Evolutionary conservation across 2,797 vertebrate genomes (phyloP).

Genomic region (Hafferia zeledoni): DNA sequence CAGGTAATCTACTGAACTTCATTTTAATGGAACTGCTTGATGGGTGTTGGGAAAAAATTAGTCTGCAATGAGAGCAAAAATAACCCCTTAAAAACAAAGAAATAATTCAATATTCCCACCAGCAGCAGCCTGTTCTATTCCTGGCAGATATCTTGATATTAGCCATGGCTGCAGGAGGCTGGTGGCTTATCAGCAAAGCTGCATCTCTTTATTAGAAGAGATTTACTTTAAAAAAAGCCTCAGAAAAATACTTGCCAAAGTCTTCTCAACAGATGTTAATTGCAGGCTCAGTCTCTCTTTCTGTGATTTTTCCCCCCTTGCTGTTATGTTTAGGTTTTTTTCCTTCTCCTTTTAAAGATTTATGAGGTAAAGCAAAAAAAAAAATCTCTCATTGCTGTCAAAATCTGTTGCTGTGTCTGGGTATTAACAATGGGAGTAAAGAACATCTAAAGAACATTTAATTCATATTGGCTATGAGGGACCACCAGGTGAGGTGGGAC

Average conservation of each 20-base stretch:
- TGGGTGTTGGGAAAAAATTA: neutral
- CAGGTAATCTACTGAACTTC: slow-evolving; percentile 66
- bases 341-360: neutral
- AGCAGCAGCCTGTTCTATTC: neutral
- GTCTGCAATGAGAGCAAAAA: neutral
- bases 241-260: neutral
- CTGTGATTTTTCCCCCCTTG: neutral
- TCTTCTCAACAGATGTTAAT: neutral
- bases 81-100: neutral
- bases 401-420: neutral
- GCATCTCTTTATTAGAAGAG: neutral
- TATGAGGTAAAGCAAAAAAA: neutral
- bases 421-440: neutral
- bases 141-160: neutral
- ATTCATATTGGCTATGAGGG: neutral
- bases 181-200: slow-evolving; percentile 1
- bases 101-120: slow-evolving; percentile 46
- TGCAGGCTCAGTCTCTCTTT: neutral
- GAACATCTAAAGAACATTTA: neutral
- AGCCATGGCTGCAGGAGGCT: slow-evolving; percentile 4
- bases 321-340: neutral
- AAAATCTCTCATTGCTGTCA: neutral
- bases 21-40: slow-evolving; percentile 35
- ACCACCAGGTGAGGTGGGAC: fast-evolving
- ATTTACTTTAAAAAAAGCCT: neutral